Percentiles rank a stretch among this genome's conserved stretches.
Evolutionary conservation across 2,888 invertebrate genomes (phyloP).

Genomic region (Drosophila trichaetosa): DNA sequence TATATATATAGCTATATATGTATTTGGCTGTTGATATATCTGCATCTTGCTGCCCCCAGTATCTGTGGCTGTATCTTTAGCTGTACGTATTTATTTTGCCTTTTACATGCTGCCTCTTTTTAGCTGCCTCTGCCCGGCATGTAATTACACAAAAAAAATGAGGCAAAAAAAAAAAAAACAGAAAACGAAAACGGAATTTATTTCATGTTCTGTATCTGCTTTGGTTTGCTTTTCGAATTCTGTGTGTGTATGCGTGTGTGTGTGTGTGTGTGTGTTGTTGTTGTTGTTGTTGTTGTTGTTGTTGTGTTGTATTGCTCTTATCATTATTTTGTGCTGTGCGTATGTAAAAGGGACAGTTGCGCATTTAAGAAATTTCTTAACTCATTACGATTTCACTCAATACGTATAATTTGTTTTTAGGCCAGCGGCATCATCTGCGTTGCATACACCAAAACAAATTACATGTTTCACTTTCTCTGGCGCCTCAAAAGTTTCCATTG

Average conservation of each 20-base stretch:
- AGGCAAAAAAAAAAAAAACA: conserved; percentile 7
- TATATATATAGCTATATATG: neutral
- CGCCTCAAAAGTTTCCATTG: conserved; percentile 48
- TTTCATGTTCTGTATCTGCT: conserved; percentile 52
- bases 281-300: conserved; percentile 5
- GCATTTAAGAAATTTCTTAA: conserved; percentile 73
- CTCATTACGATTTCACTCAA: conserved; percentile 81
- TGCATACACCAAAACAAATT: conserved; percentile 52
- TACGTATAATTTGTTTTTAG: conserved; percentile 74
- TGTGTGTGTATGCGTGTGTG: neutral
- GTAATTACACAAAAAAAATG: conserved; percentile 63
- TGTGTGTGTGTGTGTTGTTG: conserved; percentile 8
- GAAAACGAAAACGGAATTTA: conserved; percentile 61
- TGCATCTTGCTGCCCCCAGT: conserved; percentile 14
- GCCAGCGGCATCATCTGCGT: conserved; percentile 49
- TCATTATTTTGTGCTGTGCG: conserved; percentile 61
- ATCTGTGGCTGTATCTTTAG: conserved; percentile 55
- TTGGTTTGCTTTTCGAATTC: conserved; percentile 45
- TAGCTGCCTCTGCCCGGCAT: conserved; percentile 51
- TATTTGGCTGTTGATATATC: conserved; percentile 16
- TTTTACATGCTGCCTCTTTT: conserved; percentile 50
- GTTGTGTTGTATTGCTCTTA: conserved; percentile 48
- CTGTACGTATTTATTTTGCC: conserved; percentile 74
- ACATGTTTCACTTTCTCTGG: conserved; percentile 80
- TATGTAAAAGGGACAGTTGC: conserved; percentile 51